phyloP scores from a whole-genome alignment of 2,113 vertebrate genomes.

The Clarias batrachus region DNA sequence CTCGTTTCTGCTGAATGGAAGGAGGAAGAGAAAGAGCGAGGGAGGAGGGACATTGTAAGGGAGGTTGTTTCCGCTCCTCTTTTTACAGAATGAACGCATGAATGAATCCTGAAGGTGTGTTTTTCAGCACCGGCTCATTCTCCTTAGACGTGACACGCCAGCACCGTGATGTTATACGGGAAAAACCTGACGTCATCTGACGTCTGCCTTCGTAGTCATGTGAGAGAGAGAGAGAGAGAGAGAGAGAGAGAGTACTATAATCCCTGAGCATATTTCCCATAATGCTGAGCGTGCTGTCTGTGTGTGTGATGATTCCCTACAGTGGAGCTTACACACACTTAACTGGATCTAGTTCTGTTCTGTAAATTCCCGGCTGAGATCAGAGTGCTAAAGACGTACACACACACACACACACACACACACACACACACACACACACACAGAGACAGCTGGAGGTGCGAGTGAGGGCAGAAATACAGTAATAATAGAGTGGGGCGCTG shows the following conservation, averaged over 20 bases:
- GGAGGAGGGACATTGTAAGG: background rate
- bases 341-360: slow-evolving; percentile 23
- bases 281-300: slow-evolving; percentile 28
- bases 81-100: background rate
- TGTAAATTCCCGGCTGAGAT: slow-evolving; percentile 12
- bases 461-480: background rate
- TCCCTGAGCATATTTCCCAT: slow-evolving; percentile 41
- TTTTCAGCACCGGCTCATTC: background rate
- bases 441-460: background rate
- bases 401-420: too few relatives aligned
- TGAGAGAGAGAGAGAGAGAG: slow-evolving; percentile 8
- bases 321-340: slow-evolving; percentile 35
- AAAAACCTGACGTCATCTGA: accelerated
- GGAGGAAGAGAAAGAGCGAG: background rate
- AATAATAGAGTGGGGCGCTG: background rate
- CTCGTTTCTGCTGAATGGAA: background rate
- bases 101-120: slow-evolving; percentile 22
- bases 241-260: slow-evolving; percentile 24
- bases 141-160: background rate
- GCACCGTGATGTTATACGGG: background rate
- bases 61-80: background rate
- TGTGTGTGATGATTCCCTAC: background rate
- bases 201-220: accelerated
- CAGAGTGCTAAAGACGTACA: background rate
- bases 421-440: background rate